Percentiles rank a stretch among this genome's conserved stretches.
phyloP scores from a whole-genome alignment of 37 sponge, comb jelly and placozoan species.

The Amphimedon queenslandica region DNA sequence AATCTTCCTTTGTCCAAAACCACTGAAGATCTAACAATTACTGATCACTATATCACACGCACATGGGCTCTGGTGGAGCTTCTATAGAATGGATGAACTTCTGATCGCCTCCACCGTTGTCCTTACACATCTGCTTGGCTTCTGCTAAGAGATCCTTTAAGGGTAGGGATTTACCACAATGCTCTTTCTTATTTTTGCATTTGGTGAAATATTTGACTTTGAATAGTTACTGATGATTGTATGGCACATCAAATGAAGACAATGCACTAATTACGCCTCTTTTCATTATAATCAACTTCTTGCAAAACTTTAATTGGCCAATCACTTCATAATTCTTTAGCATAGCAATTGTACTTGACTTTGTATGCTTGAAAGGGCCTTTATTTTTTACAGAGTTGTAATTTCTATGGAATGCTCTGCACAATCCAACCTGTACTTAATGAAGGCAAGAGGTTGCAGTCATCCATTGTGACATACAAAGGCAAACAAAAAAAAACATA shows the following conservation, averaged over 20 bases:
- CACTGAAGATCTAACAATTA: slow-evolving; percentile 11
- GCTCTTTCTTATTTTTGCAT: not conserved
- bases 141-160: slow-evolving; percentile 14
- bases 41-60: slow-evolving; percentile 32
- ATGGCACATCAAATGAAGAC: slow-evolving; percentile 20
- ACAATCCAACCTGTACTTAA: slow-evolving; percentile 17
- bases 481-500: not conserved
- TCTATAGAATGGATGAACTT: slow-evolving; percentile 19
- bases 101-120: not conserved
- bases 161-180: no score
- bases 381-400: not conserved
- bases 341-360: slow-evolving; percentile 21
- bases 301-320: slow-evolving; percentile 1
- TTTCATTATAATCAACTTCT: slow-evolving; percentile 11
- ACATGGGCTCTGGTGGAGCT: slow-evolving; percentile 43
- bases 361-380: slow-evolving; percentile 1
- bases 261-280: slow-evolving; percentile 17
- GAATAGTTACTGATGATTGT: slow-evolving; percentile 8
- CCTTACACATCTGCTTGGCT: slow-evolving; percentile 27
- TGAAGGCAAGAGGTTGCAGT: slow-evolving; percentile 17
- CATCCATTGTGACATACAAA: not conserved
- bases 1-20: not conserved
- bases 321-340: slow-evolving; percentile 7
- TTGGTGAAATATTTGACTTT: not conserved
- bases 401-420: slow-evolving; percentile 21